Evolutionary conservation across 2,888 invertebrate genomes (phyloP), one percentile per base, ranked within the genome.

Genomic region (Caenorhabditis wallacei): DNA sequence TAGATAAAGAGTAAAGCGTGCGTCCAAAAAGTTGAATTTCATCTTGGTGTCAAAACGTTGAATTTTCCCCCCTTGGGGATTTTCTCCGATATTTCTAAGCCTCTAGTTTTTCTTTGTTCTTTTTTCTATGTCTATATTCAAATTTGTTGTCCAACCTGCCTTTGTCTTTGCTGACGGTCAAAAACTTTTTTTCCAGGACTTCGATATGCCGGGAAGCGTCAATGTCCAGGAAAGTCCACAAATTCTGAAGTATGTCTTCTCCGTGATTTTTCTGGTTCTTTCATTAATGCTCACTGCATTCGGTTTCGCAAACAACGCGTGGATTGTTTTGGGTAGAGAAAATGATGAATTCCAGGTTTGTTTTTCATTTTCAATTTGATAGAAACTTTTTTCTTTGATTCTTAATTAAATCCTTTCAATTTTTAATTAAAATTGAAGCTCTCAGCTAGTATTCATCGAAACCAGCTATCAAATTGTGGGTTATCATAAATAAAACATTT

Each of bases 231-330:
- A 69, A n/a, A 61, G 18, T 7, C 63, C 78, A 4, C 30, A 61
- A 43, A 69, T 78, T 2, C 10, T 68, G 54, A 37, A 43, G 18
- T 78, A 51, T 63, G 69, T 69, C n/a, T 26, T 48, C 11, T 57
- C 78, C 48, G 78, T 78, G 20, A 61, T 53, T 10, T 61, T 40
- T 24, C 37, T 82, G 0, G 51, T 82, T 3, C 26, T 51, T 13
- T 82, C 82, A 4, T 20, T 82, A 5, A 66, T 72, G 70, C 48
- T 78, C 20, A 57, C 82, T 1, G 11, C 43, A 1, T 71, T 75
- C 24, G 82, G 82, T 43, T 69, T 57, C 20, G 22, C 30, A 2
- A 79, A 83, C 43, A 83, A 83, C 59, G 69, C 72, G 5, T 83
- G 82, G 82, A 70, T 79, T 26, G 70, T 79, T 7, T 4, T 78